Evolutionary conservation across 2,113 vertebrate species (phyloP), one percentile per base, ranked within the genome.

Genomic region (Xyrauchen texanus): DNA sequence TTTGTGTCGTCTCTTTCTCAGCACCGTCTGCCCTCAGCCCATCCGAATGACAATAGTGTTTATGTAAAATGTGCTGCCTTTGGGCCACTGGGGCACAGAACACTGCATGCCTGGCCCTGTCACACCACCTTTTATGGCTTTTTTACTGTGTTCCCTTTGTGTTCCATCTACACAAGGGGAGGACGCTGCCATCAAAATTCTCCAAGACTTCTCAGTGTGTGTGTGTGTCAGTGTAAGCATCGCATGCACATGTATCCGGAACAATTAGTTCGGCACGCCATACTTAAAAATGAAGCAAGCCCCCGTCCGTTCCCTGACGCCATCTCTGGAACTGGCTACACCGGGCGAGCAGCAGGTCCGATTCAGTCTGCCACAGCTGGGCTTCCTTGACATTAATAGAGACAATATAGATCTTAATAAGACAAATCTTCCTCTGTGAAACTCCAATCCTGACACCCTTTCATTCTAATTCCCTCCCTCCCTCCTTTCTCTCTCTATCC

Each of bases 1-100:
- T 74, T 68, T 78, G 71, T 81, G 70, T 70, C 21, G 81, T 76
- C 82, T 76, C 74, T 47, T 68, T 85, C 86, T 85, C 86, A 76
- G 53, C 81, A 66, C 86, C 78, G 88, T 87, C 86, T 82, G 72
- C 86, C 88, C 85, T 68, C 84, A 88, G 86, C 88, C 90, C 88
- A 91, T 90, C 88, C 92, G 81, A 92, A 92, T 92, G 90, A 93
- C 92, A 93, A 93, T 93, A 81, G 91, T 89, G 84, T 85, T 85
- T 91, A 90, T 92, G 91, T 90, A 87, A 91, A 90, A 90, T 88
- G 88, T 90, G 87, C 91, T 84, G 89, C 90, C 90, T 91, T 90
- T 91, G 89, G 91, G 91, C 91, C 86, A 87, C 87, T 44, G 79
- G 45, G 87, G 88, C 87, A 85, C 78, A 88, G 78, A 91, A 89